phyloP scores from a whole-genome alignment of 2,888 invertebrate genomes.

The Eilema griseolum region DNA sequence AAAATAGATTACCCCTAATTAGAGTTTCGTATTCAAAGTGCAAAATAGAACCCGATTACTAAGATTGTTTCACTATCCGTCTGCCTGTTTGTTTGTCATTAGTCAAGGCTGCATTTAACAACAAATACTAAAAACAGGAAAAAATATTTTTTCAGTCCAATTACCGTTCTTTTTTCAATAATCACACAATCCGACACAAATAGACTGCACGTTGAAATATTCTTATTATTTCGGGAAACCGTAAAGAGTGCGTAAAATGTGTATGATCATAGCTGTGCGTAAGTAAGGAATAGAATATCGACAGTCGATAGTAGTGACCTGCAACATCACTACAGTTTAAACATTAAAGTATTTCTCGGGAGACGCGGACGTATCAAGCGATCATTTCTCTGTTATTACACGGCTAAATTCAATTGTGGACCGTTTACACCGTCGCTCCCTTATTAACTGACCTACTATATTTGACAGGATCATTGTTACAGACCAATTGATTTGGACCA shows the following conservation, averaged over 20 bases:
- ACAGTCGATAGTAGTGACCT: conserved; percentile 3
- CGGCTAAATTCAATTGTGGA: conserved; percentile 67
- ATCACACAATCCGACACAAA: too few relatives aligned
- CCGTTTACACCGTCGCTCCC: conserved; percentile 61
- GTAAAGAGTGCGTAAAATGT: not conserved
- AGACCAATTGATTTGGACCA: conserved; percentile 31
- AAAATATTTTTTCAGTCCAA: not conserved
- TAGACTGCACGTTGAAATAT: too few relatives aligned
- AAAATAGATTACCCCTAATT: too few relatives aligned
- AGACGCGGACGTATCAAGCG: conserved; percentile 68
- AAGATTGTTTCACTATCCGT: too few relatives aligned
- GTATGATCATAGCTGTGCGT: too few relatives aligned
- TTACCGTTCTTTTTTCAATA: too few relatives aligned
- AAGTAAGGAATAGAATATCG: conserved; percentile 24
- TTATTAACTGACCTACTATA: conserved; percentile 62
- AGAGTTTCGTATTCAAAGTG: too few relatives aligned
- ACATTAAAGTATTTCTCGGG: conserved; percentile 72
- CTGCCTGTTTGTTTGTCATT: too few relatives aligned
- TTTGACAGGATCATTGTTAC: conserved; percentile 37
- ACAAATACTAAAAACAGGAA: too few relatives aligned
- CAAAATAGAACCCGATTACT: too few relatives aligned
- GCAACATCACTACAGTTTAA: conserved; percentile 66
- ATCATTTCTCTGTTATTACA: conserved; percentile 69
- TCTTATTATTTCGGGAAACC: not conserved
- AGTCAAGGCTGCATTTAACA: too few relatives aligned